Evolutionary conservation across 2,888 invertebrate species (phyloP), one percentile per base, ranked within the genome.

Genomic region (Chaitophorus viminalis): DNA sequence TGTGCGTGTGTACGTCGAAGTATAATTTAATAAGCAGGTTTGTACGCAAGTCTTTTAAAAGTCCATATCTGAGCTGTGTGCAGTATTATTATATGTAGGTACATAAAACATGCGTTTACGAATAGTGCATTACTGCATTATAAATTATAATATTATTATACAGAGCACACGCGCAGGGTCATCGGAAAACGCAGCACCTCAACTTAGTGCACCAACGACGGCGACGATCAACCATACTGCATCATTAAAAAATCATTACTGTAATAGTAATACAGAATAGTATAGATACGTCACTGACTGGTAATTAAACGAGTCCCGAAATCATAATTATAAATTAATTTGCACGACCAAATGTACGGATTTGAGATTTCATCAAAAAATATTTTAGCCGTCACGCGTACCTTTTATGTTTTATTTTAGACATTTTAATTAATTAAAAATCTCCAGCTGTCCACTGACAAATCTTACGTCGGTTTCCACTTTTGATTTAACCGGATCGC

Each of bases 171-270:
- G 11, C 31, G 21, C 77, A 54, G 54, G 31, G 31, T 60, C 21
- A 60, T 60, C 25, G 21, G 60, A 2, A 31, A 21, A 31, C 29
- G 14, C 52, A 31, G 11, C 2, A 46, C 1, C 46, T 46, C 46
- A 6, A n/a, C n/a, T n/a, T 6, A 3, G 46, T 46, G 11, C 46
- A 14, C 46, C 46, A 46, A 11, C 46, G 46, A 46, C 8, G 46
- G 46, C 14, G 31, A 60, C 60, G 68, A n/a, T 9, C 79, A 36
- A 65, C 60, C 36, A 4, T 33, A 33, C 60, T 31, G 77, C 52
- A 54, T 77, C 77, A 29, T 68, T 81, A 70, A n/a, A 70, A 81
- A 81, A 81, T 46, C 81, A 81, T 81, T 70, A 70, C 31, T 68
- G 68, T 70, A 31, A n/a, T 81, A n/a, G n/a, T 18, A 60, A 3